phyloP scores from a whole-genome alignment of 2,888 invertebrate genomes.

The Oligia strigilis region DNA sequence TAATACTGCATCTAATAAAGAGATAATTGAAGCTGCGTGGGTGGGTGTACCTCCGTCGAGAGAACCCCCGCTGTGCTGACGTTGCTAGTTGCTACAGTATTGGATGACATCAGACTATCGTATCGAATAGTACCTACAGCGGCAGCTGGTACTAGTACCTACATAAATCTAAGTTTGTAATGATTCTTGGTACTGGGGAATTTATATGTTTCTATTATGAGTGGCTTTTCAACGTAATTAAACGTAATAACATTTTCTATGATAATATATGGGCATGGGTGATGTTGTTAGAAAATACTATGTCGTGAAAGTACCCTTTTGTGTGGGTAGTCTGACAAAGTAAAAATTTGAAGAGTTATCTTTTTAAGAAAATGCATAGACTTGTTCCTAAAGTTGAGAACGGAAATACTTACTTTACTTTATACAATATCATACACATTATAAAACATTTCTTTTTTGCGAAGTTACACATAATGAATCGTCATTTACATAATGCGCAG shows the following conservation, averaged over 20 bases:
- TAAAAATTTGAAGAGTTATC: not conserved
- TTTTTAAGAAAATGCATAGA: not conserved
- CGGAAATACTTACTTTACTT: not conserved
- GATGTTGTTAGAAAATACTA: too few relatives aligned
- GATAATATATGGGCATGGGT: too few relatives aligned
- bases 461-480: not conserved
- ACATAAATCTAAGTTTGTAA: slow-evolving; percentile 25
- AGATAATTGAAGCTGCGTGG: slow-evolving; percentile 73
- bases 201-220: slow-evolving; percentile 3
- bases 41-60: slow-evolving; percentile 53
- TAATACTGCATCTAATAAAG: slow-evolving; percentile 73
- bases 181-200: slow-evolving; percentile 12
- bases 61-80: slow-evolving; percentile 29
- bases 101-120: slow-evolving; percentile 46
- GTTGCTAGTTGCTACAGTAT: slow-evolving; percentile 23
- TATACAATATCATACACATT: not conserved
- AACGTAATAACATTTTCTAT: not conserved
- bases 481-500: not conserved
- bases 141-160: not conserved
- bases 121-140: slow-evolving; percentile 12
- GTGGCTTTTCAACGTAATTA: not conserved
- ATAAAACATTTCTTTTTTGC: not conserved
- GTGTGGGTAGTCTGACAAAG: not conserved
- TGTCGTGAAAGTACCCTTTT: not conserved
- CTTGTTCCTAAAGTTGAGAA: not conserved